These are phyloP conservation scores for Eueides isabella DNA, from an alignment of 1,140 invertebrate species.

Conservation along the genomic window DNA sequence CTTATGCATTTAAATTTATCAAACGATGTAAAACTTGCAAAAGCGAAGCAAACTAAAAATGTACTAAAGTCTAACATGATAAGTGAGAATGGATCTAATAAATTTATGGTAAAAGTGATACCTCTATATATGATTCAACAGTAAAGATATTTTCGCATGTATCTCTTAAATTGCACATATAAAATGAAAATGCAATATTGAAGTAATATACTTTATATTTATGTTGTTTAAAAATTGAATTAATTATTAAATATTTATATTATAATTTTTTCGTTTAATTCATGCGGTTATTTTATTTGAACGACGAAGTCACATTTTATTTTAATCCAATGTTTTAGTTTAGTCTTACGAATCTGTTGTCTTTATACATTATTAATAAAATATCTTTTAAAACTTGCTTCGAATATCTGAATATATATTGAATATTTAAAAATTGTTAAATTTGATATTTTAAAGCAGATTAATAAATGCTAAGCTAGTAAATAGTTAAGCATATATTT, in stretches of 20 bases:
- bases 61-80: not conserved
- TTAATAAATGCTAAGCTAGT: not conserved
- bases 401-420: no score
- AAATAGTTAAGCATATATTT: not conserved
- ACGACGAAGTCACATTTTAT: not conserved
- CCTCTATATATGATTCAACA: not conserved
- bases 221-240: not conserved
- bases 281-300: not conserved
- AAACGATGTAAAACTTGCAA: no score
- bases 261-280: not conserved
- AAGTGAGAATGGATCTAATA: not conserved
- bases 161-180: not conserved
- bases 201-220: not conserved
- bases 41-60: not conserved
- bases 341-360: no score
- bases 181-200: not conserved
- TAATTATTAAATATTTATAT: not conserved
- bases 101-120: not conserved
- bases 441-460: no score
- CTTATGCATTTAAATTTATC: not conserved
- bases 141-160: not conserved
- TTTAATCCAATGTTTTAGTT: not conserved
- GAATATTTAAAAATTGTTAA: no score
- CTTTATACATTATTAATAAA: no score
- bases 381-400: no score